phyloP scores from a whole-genome alignment of 1,140 invertebrate genomes.

The Bombyx mandarina region DNA sequence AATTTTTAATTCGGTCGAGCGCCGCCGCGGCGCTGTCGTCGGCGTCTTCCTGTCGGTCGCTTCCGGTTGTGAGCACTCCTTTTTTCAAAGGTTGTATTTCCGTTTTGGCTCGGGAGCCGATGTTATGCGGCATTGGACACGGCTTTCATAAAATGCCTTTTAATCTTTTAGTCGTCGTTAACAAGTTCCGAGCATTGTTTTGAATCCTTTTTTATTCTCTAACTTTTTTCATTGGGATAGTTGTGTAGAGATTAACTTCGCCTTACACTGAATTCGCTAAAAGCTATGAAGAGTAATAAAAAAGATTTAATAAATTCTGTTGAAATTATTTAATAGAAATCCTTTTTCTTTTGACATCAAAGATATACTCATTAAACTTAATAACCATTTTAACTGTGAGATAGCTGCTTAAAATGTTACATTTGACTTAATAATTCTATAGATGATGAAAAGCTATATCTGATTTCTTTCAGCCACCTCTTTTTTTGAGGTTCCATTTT shows the following conservation, averaged over 20 bases:
- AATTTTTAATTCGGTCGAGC: constrained; percentile 60
- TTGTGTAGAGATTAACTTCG: background rate
- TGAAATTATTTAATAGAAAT: too few species aligned
- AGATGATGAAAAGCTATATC: too few species aligned
- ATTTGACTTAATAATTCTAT: too few species aligned
- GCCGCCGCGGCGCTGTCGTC: constrained; percentile 54
- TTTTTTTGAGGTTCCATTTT: too few species aligned
- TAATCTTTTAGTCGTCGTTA: constrained; percentile 3
- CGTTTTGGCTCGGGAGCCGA: constrained; percentile 28
- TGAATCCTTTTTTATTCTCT: background rate
- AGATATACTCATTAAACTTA: too few species aligned
- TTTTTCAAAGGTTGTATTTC: constrained; percentile 62
- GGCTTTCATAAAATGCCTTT: constrained; percentile 11
- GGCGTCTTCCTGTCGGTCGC: constrained; percentile 56
- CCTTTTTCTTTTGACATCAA: too few species aligned
- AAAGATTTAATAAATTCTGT: too few species aligned
- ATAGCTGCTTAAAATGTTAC: too few species aligned
- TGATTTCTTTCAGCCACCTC: too few species aligned
- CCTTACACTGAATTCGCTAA: background rate
- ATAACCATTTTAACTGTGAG: too few species aligned
- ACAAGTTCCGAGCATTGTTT: background rate
- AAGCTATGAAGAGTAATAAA: too few species aligned
- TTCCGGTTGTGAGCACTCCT: constrained; percentile 49
- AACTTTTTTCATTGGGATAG: too few species aligned
- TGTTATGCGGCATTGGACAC: constrained; percentile 36